Evolutionary conservation across 2,797 vertebrate genomes (phyloP).

Genomic region (Steatocranus sp.): DNA sequence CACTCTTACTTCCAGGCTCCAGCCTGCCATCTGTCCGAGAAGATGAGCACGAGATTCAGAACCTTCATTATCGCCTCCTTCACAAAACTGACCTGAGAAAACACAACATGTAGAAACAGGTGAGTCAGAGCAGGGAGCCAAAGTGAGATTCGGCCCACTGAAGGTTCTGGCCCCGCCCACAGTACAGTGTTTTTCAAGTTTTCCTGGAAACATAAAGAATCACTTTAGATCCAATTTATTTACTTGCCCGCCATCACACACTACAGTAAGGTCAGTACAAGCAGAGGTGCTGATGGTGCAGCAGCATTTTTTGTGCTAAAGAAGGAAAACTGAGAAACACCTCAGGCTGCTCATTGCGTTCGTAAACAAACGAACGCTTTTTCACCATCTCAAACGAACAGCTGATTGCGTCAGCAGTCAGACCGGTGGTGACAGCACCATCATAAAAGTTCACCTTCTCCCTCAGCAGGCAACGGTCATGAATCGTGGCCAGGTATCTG

Average conservation of each 20-base stretch:
- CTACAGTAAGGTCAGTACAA: background rate
- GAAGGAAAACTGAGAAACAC: fast-evolving
- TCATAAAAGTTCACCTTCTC: slow-evolving; percentile 84
- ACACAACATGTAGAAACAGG: background rate
- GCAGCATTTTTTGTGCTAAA: background rate
- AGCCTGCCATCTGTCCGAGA: slow-evolving; percentile 95
- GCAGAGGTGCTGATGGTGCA: fast-evolving
- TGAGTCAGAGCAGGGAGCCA: background rate
- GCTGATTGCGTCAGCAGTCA: background rate
- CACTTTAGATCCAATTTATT: background rate
- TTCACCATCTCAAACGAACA: background rate
- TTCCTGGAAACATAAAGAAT: background rate
- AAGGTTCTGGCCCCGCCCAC: fast-evolving
- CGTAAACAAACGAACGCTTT: fast-evolving
- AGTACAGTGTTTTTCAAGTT: background rate
- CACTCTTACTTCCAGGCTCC: slow-evolving; percentile 92
- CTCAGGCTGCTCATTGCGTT: background rate
- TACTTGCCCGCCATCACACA: background rate
- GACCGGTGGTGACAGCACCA: fast-evolving
- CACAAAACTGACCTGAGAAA: slow-evolving; percentile 91
- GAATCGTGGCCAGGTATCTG: slow-evolving; percentile 94
- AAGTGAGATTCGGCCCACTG: fast-evolving
- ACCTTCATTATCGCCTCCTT: slow-evolving; percentile 99
- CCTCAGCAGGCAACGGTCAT: slow-evolving; percentile 92
- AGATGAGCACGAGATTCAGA: slow-evolving; percentile 94